Evolutionary conservation across 2,888 invertebrate species (phyloP), one percentile per base, ranked within the genome.

Genomic region (Aphidius colemani): DNA sequence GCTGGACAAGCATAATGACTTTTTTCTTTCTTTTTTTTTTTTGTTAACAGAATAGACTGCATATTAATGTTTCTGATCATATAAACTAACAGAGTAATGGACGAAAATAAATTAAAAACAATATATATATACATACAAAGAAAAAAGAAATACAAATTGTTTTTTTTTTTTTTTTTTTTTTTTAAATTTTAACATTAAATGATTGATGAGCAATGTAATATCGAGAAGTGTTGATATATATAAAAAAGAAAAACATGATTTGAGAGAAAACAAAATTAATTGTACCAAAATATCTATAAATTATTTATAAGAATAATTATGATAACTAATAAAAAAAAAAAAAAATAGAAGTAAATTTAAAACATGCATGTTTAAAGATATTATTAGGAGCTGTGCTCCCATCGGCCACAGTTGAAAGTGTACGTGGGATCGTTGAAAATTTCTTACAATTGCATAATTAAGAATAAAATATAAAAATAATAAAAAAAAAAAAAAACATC

Each of bases 311-410:
- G 79, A 55, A 55, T n/a, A 13, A 41, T 55, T 43, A 55, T 7
- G 43, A 46, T 11, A 46, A 46, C 46, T 55, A 55, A 41, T 55
- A 43, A 55, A 43, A 55, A 53, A 55, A 43, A 55, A 53, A 11
- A 53, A 53, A 43, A 53, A 53, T 43, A 76, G 76, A 74, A 77
- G 79, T 81, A 75, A 80, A 78, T 77, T n/a, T 77, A 80, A 78
- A 78, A 77, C 77, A 72, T 76, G 77, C 77, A 77, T 81, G 79
- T 81, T 30, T 63, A 59, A 59, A 53, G 75, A 81, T 81, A 30
- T 80, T 79, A 81, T 78, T 79, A 80, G 80, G 81, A 81, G 81
- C 81, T 80, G 80, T 80, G 80, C 80, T 80, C 78, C 76, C 76
- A 76, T 74, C 73, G 77, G 76, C 76, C 77, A 79, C 75, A 70